A percentile compares a stretch with the other conserved stretches of the same genome.
Conservation (phyloP, 2,113 vertebrate species). For the Siniperca chuatsi region DNA sequence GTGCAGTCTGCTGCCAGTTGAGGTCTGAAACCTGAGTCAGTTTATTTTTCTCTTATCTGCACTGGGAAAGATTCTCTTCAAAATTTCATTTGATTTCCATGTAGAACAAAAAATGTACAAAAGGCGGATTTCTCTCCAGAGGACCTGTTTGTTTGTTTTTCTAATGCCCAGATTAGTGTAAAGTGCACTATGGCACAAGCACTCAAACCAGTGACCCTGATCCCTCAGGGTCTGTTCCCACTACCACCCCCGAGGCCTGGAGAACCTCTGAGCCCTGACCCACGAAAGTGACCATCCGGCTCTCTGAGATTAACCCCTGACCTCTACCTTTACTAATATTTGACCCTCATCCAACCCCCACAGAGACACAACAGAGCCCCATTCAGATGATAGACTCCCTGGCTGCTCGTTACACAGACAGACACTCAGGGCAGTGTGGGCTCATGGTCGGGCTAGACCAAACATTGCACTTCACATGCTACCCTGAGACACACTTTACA, state of each 20-base stretch:
- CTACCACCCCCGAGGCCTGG: slow-evolving; percentile 32
- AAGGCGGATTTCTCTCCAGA: slow-evolving; percentile 24
- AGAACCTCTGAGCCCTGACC: slow-evolving; percentile 58
- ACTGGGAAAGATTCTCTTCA: background rate
- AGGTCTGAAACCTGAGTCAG: background rate
- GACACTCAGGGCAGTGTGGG: slow-evolving; percentile 4
- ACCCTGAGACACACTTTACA: slow-evolving; percentile 35
- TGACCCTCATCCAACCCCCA: slow-evolving; percentile 50
- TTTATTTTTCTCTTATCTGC: slow-evolving; percentile 17
- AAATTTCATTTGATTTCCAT: slow-evolving; percentile 31
- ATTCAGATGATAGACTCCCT: slow-evolving; percentile 48
- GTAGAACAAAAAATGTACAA: slow-evolving; percentile 22
- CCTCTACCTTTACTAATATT: slow-evolving; percentile 58
- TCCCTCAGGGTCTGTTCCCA: slow-evolving; percentile 8
- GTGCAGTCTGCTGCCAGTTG: background rate
- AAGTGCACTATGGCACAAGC: slow-evolving; percentile 41
- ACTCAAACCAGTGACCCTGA: slow-evolving; percentile 46
- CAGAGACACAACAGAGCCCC: slow-evolving; percentile 51
- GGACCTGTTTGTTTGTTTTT: slow-evolving; percentile 50
- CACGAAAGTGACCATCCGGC: slow-evolving; percentile 49
- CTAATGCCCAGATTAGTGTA: slow-evolving; percentile 54
- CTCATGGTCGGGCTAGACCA: slow-evolving; percentile 42
- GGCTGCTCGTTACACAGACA: slow-evolving; percentile 30
- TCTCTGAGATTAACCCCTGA: slow-evolving; percentile 65
- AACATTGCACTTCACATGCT: slow-evolving; percentile 46